Conservation (phyloP, 1,140 invertebrate genomes). For the Pogonus chalceus region DNA sequence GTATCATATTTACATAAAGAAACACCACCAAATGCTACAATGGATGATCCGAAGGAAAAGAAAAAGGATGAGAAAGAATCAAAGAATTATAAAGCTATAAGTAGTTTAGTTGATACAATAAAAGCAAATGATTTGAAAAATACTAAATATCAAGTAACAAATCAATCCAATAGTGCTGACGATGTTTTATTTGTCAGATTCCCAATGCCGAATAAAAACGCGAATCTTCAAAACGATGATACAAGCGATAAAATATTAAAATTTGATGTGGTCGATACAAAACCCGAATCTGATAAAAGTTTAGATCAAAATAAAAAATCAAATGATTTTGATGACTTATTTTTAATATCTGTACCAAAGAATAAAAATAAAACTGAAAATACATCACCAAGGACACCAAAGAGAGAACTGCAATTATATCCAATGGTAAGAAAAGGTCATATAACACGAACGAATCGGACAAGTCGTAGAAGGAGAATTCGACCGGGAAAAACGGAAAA, state of each 20-base stretch:
- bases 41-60: constrained; percentile 13
- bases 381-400: neutral
- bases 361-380: neutral
- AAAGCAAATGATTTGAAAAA: constrained; percentile 29
- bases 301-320: neutral
- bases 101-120: constrained; percentile 29
- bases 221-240: neutral
- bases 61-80: constrained; percentile 9
- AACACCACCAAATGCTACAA: constrained; percentile 40
- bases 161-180: constrained; percentile 24
- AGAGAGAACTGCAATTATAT: neutral
- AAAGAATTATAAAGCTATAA: constrained; percentile 25
- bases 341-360: neutral
- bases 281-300: neutral
- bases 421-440: neutral
- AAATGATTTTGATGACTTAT: constrained; percentile 1
- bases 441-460: neutral
- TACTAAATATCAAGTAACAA: constrained; percentile 27
- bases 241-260: neutral
- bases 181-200: constrained; percentile 30
- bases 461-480: neutral
- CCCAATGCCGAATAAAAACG: constrained; percentile 21
- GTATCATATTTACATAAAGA: constrained; percentile 54
- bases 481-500: neutral
- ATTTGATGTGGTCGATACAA: neutral